Evolutionary conservation across 2,797 vertebrate species (phyloP).

Genomic region (Emydoidea blandingii): DNA sequence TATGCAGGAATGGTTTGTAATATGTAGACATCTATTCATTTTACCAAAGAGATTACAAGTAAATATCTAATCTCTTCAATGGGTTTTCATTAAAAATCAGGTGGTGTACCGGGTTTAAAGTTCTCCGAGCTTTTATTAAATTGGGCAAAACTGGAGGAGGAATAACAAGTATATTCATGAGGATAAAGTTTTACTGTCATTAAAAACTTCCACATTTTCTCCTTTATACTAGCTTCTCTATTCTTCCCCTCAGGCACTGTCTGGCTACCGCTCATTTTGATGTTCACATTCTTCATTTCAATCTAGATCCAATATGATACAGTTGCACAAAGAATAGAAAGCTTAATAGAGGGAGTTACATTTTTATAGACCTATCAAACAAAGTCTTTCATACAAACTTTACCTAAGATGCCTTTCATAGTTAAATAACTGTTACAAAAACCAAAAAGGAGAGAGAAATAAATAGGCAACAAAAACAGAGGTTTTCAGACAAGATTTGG

Average conservation of each 20-base stretch:
- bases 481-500: conserved; percentile 37
- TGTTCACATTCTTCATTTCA: conserved; percentile 50
- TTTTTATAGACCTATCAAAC: neutral
- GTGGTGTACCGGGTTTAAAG: conserved; percentile 11
- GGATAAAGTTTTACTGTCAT: conserved; percentile 47
- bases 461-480: conserved; percentile 56
- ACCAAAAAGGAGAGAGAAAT: neutral
- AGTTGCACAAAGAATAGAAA: neutral
- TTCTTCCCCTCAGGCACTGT: conserved; percentile 36
- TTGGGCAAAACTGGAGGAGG: neutral
- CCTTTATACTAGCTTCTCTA: neutral
- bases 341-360: neutral
- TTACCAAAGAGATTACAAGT: conserved; percentile 31
- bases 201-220: conserved; percentile 32
- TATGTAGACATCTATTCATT: neutral
- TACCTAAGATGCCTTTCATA: neutral
- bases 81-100: conserved; percentile 63
- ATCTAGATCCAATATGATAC: neutral
- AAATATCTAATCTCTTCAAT: conserved; percentile 41
- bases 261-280: conserved; percentile 46
- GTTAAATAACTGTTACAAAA: conserved; percentile 12
- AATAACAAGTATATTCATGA: conserved; percentile 49
- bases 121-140: conserved; percentile 59
- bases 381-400: neutral
- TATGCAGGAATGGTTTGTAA: conserved; percentile 24